These are phyloP conservation scores for Drosophila ambigua DNA, from an alignment of 1,140 invertebrate genomes.

Conservation along the genomic window DNA sequence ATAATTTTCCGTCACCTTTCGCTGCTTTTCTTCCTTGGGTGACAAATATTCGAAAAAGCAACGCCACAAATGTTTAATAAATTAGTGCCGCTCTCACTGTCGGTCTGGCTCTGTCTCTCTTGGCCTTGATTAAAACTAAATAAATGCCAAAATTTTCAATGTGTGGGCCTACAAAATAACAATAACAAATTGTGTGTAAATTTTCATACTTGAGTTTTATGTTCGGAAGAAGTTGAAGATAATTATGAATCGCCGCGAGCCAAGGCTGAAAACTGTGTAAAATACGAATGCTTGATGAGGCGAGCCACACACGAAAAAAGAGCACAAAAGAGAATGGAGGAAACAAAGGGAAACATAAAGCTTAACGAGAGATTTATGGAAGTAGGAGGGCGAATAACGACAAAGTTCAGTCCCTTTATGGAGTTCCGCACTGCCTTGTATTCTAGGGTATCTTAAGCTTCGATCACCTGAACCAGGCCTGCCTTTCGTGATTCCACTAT, in stretches of 20 bases:
- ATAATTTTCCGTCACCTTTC: conserved; percentile 24
- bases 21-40: not conserved
- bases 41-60: conserved; percentile 32
- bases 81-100: conserved; percentile 25
- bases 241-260: conserved; percentile 24
- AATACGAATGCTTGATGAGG: conserved; percentile 8
- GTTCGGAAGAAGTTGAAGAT: conserved; percentile 35
- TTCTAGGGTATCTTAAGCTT: no score
- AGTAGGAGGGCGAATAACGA: conserved; percentile 2
- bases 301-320: conserved; percentile 3
- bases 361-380: not conserved
- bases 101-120: not conserved
- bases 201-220: conserved; percentile 28
- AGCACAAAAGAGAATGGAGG: conserved; percentile 24
- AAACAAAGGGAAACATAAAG: conserved; percentile 6
- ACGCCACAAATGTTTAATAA: conserved; percentile 42
- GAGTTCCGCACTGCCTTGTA: no score
- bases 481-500: no score
- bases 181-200: conserved; percentile 35
- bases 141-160: conserved; percentile 24
- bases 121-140: conserved; percentile 38
- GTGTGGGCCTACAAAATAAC: conserved; percentile 31
- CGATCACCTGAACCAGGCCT: not conserved
- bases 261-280: conserved; percentile 34
- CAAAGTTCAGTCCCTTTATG: not conserved